Percentiles rank a stretch among this genome's conserved stretches.
Evolutionary conservation across 2,888 invertebrate species (phyloP).

Genomic region (Eupeodes luniger): DNA sequence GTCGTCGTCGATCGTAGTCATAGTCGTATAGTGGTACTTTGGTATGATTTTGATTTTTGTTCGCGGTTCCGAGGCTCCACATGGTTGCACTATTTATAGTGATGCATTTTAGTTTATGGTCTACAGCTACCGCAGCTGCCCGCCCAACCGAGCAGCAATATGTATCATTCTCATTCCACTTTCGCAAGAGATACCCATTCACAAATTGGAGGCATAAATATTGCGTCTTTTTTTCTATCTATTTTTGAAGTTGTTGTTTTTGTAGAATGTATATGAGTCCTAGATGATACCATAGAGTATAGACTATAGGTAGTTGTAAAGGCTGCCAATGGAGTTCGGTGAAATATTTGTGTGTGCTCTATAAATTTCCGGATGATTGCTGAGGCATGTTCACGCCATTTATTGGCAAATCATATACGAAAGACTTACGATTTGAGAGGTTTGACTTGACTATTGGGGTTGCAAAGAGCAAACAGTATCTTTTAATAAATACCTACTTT

Average conservation of each 20-base stretch:
- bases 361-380: constrained; percentile 54
- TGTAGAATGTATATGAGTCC: constrained; percentile 27
- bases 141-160: constrained; percentile 68
- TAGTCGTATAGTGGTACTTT: constrained; percentile 12
- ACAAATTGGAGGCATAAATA: constrained; percentile 75
- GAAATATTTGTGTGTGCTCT: constrained; percentile 50
- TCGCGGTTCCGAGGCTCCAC: constrained; percentile 72
- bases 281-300: constrained; percentile 51
- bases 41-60: constrained; percentile 72
- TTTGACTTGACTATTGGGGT: constrained; percentile 22
- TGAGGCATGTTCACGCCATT: constrained; percentile 54
- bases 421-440: constrained; percentile 21
- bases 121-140: constrained; percentile 76
- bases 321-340: constrained; percentile 14
- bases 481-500: constrained; percentile 29
- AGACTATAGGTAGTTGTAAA: constrained; percentile 6
- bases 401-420: constrained; percentile 42
- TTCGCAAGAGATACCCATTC: constrained; percentile 75
- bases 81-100: constrained; percentile 76
- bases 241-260: neutral
- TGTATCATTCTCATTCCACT: constrained; percentile 71
- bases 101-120: constrained; percentile 76
- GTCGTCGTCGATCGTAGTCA: neutral
- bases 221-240: constrained; percentile 41
- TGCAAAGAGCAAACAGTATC: constrained; percentile 38